phyloP scores from a whole-genome alignment of 2,888 invertebrate species.

The Baccha elongata region DNA sequence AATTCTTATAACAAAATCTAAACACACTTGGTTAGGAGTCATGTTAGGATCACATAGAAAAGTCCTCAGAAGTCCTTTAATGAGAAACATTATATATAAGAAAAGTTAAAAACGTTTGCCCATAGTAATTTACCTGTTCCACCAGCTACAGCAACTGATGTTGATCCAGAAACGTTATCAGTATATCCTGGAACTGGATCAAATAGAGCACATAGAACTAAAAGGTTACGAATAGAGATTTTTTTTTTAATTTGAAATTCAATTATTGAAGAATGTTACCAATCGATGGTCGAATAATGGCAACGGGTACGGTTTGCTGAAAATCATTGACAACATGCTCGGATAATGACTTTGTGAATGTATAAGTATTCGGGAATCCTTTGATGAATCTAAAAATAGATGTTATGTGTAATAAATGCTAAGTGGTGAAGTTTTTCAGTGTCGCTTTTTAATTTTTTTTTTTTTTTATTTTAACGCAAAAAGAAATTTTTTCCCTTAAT shows the following conservation, averaged over 20 bases:
- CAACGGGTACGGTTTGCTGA: slow-evolving; percentile 30
- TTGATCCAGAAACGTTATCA: slow-evolving; percentile 55
- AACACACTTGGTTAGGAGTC: slow-evolving; percentile 53
- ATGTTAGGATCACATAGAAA: slow-evolving; percentile 54
- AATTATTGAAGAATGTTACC: slow-evolving; percentile 26
- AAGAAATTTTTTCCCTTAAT: too few species aligned
- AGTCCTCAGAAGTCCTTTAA: slow-evolving; percentile 48
- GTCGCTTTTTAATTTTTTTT: too few species aligned
- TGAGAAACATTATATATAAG: too few species aligned
- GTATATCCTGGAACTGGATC: slow-evolving; percentile 61
- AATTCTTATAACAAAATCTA: slow-evolving; percentile 48
- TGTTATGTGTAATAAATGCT: too few species aligned
- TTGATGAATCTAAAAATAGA: slow-evolving; percentile 50
- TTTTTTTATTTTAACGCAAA: too few species aligned
- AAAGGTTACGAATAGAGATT: background rate
- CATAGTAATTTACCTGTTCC: slow-evolving; percentile 42
- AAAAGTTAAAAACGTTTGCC: too few species aligned
- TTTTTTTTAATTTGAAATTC: background rate
- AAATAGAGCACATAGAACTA: slow-evolving; percentile 53
- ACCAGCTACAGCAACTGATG: slow-evolving; percentile 53
- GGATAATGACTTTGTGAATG: slow-evolving; percentile 50
- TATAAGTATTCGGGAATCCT: slow-evolving; percentile 51
- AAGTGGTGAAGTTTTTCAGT: too few species aligned
- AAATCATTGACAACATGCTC: slow-evolving; percentile 62
- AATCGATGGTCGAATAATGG: slow-evolving; percentile 59